Base-by-base conservation (phyloP, 2,888 invertebrate genomes). In the Heliconius erato region DNA sequence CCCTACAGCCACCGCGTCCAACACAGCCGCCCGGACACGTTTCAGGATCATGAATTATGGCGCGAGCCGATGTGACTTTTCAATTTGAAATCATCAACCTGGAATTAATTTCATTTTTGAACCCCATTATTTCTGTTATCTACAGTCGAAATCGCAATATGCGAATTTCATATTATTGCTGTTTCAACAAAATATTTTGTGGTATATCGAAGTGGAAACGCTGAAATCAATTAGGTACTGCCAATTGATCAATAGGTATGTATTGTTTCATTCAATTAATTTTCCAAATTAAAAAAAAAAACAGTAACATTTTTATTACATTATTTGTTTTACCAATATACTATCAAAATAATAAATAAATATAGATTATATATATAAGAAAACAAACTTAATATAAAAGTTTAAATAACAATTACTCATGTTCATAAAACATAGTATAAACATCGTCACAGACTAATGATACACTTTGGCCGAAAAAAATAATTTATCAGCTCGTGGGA, bases 81-180 rank as follows among this genome's bases (percentile, higher is more conserved):
- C 96, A 96, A 96, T 96, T 96, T 95, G 96, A 96, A 96, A 95
- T 96, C 96, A 95, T 96, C 95, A 96, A 95, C 95, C 94, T 95
- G 96, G 96, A 96, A 96, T 96, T 96, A 96, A 96, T 96, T 96
- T 94, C 94, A 95, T 95, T 96, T 96, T 96, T 96, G 95, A 95
- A 95, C 95, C 93, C 95, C 95, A 95, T 96, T 95, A 96, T 95
- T 96, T 94, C 95, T 94, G 94, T 94, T 95, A 95, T 95, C 95
- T 94, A 93, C 92, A 91, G 90, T 90, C 91, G 91, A 92, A 91
- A 94, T 95, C 94, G 94, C 95, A 95, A 95, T 95, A 96, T 95
- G 95, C 94, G 94, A 93, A 90, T 91, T 94, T 93, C 91, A 90
- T 92, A 92, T 94, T 95, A 95, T 95, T 95, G 94, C 93, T 89